Conservation (phyloP, 2,888 invertebrate species). For the Monopis laevigella region DNA sequence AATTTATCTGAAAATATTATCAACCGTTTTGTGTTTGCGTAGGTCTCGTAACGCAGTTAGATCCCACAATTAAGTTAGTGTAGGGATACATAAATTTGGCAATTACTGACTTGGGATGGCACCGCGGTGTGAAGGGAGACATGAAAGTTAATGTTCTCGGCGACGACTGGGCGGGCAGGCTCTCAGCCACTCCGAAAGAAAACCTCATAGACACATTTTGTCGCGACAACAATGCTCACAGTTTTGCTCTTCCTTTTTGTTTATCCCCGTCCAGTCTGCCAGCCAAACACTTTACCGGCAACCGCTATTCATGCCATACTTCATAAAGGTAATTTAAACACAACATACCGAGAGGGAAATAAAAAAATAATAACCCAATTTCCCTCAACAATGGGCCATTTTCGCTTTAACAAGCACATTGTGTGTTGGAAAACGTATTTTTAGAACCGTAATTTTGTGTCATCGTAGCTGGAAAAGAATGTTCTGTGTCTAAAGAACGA, state of each 20-base stretch:
- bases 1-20: slow-evolving; percentile 14
- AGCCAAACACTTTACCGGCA: slow-evolving; percentile 1
- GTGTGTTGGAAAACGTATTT: slow-evolving; percentile 24
- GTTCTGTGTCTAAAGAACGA: slow-evolving; percentile 16
- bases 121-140: slow-evolving; percentile 26
- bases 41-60: slow-evolving; percentile 11
- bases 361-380: slow-evolving; percentile 24
- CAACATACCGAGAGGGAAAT: slow-evolving; percentile 10
- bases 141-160: slow-evolving; percentile 33
- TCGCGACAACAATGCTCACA: slow-evolving; percentile 3
- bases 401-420: slow-evolving; percentile 24
- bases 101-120: slow-evolving; percentile 51
- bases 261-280: not conserved
- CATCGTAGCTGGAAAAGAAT: slow-evolving; percentile 10
- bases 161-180: slow-evolving; percentile 1
- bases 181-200: slow-evolving; percentile 8
- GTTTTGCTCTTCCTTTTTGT: not conserved
- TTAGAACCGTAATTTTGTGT: slow-evolving; percentile 10
- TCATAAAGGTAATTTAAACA: slow-evolving; percentile 11
- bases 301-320: slow-evolving; percentile 5
- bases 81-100: slow-evolving; percentile 60
- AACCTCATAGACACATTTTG: slow-evolving; percentile 10
- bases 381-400: slow-evolving; percentile 19
- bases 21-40: slow-evolving; percentile 14
- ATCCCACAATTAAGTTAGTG: slow-evolving; percentile 56